These are phyloP conservation scores for Scolopax rusticola DNA, from an alignment of 2,797 vertebrate species.

Conservation along the genomic window DNA sequence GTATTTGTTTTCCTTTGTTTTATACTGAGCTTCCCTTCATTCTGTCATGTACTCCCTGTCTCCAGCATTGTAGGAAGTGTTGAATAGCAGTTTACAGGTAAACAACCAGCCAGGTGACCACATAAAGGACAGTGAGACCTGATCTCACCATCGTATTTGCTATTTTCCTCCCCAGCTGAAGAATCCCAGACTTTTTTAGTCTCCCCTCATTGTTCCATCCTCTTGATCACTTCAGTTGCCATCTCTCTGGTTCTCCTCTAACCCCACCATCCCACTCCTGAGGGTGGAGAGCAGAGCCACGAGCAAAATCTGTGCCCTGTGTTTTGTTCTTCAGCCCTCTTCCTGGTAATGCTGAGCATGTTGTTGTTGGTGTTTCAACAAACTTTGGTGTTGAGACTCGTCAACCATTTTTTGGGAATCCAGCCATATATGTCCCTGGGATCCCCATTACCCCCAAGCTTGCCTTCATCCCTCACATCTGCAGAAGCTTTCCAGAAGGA, in stretches of 20 bases:
- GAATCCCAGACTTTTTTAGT: background rate
- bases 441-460: background rate
- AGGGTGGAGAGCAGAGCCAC: background rate
- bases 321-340: background rate
- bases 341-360: background rate
- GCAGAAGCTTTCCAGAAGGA: background rate
- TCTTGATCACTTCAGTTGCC: background rate
- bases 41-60: background rate
- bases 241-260: background rate
- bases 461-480: background rate
- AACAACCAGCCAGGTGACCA: background rate
- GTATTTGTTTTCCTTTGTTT: background rate
- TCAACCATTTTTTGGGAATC: background rate
- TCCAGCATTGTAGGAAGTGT: background rate
- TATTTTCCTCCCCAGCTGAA: background rate
- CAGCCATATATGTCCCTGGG: background rate
- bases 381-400: background rate
- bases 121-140: background rate
- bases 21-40: accelerated
- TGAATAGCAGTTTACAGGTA: background rate
- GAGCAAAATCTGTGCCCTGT: background rate
- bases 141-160: accelerated
- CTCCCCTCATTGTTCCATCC: background rate
- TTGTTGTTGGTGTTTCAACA: background rate
- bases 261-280: accelerated